These are phyloP conservation scores for Cinclus cinclus DNA, from an alignment of 2,113 vertebrate species.

Conservation along the genomic window DNA sequence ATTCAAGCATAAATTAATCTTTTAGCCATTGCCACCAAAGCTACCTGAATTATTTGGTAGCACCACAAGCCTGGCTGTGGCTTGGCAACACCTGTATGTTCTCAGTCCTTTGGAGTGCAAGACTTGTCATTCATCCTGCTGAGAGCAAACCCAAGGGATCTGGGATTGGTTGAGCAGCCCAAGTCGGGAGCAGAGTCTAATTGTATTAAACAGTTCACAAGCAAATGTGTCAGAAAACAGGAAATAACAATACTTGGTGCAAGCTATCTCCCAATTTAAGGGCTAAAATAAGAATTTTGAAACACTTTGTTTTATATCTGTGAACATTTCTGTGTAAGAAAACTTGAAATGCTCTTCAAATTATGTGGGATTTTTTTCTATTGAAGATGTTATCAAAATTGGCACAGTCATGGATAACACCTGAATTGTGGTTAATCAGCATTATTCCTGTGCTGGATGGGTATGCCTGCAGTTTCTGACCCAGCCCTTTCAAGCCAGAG, in stretches of 20 bases:
- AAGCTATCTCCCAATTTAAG: neutral
- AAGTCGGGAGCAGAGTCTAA: neutral
- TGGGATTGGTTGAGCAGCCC: neutral
- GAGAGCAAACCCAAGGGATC: neutral
- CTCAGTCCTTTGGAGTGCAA: neutral
- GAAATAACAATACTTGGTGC: neutral
- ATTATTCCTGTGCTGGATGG: neutral
- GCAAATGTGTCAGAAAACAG: neutral
- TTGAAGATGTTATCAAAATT: neutral
- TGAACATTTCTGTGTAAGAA: neutral
- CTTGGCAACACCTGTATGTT: accelerated
- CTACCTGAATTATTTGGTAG: neutral
- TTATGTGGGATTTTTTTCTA: neutral
- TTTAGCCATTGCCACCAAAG: neutral
- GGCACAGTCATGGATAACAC: neutral
- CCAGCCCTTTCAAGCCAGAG: neutral
- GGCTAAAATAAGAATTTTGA: neutral
- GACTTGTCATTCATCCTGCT: neutral
- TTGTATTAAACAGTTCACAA: neutral
- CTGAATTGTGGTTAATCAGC: neutral
- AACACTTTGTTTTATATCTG: neutral
- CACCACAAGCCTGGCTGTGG: accelerated
- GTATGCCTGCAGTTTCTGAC: neutral
- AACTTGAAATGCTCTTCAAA: neutral
- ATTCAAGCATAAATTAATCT: neutral